A percentile compares a stretch with the other conserved stretches of the same genome.
Conservation (phyloP, 2,797 vertebrate genomes). For the Anableps anableps region DNA sequence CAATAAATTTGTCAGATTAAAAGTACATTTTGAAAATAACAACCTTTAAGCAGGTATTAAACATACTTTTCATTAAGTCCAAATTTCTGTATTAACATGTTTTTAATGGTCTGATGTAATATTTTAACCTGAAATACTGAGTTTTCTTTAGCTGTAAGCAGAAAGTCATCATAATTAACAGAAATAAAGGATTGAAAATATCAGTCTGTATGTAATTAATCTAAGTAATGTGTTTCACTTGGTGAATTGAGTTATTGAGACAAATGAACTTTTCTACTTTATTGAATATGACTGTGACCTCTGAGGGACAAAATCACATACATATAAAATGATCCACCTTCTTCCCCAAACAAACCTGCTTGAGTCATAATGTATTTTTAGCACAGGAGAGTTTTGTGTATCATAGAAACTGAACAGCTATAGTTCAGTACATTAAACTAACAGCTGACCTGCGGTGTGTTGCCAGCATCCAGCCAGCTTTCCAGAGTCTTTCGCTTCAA, state of each 20-base stretch:
- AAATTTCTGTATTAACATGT: background rate
- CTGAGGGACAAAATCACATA: background rate
- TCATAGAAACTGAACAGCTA: background rate
- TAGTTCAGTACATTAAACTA: background rate
- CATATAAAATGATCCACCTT: background rate
- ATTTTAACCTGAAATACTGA: background rate
- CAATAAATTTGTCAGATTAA: no score
- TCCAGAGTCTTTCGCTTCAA: constrained; percentile 63
- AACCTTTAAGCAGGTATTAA: no score
- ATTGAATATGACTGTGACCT: background rate
- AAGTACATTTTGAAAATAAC: no score
- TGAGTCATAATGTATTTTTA: background rate
- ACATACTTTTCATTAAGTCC: no score
- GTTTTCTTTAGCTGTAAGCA: background rate
- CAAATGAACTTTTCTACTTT: background rate
- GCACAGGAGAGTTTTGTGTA: background rate
- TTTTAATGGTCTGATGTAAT: background rate
- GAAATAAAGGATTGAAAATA: background rate
- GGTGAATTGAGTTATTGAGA: no score
- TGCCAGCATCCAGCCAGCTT: constrained; percentile 51
- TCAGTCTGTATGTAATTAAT: background rate
- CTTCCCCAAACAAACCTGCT: background rate
- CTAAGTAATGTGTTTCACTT: no score
- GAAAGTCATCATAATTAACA: background rate
- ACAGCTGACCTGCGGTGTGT: constrained; percentile 67